A percentile compares a stretch with the other conserved stretches of the same genome.
Conservation (phyloP, 1,140 invertebrate species). For the Pomacea maculata region DNA sequence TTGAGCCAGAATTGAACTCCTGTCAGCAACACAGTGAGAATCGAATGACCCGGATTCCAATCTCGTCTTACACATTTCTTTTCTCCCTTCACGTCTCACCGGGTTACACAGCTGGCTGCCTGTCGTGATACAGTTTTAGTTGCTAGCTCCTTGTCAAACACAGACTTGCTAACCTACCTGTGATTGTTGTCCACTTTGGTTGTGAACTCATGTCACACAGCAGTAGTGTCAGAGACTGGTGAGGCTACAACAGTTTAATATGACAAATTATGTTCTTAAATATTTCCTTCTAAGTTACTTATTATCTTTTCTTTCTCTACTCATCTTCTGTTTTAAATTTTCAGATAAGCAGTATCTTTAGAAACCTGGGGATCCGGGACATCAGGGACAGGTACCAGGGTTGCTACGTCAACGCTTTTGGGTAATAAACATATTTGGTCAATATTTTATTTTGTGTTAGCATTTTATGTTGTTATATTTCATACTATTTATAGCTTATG, state of each 20-base stretch:
- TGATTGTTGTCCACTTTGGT: background rate
- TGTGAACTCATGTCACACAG: background rate
- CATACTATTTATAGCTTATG: no score
- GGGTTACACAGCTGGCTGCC: no score
- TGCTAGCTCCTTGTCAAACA: background rate
- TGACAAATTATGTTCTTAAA: background rate
- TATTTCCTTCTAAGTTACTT: background rate
- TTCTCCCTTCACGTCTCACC: no score
- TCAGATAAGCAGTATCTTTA: conserved; percentile 17
- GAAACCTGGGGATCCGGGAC: background rate
- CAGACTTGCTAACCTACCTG: background rate
- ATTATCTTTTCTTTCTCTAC: no score
- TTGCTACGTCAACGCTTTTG: conserved; percentile 4
- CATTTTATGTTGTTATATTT: no score
- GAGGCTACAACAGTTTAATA: background rate
- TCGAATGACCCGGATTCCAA: no score
- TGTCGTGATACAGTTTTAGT: background rate
- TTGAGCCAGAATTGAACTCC: no score
- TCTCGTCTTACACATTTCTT: no score
- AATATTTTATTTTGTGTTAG: no score
- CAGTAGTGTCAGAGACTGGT: background rate
- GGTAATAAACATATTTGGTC: background rate
- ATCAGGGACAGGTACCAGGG: conserved; percentile 2
- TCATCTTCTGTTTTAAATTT: background rate
- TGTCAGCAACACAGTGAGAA: no score